phyloP scores from a whole-genome alignment of 2,113 vertebrate genomes.

The Daphoenositta chrysoptera region DNA sequence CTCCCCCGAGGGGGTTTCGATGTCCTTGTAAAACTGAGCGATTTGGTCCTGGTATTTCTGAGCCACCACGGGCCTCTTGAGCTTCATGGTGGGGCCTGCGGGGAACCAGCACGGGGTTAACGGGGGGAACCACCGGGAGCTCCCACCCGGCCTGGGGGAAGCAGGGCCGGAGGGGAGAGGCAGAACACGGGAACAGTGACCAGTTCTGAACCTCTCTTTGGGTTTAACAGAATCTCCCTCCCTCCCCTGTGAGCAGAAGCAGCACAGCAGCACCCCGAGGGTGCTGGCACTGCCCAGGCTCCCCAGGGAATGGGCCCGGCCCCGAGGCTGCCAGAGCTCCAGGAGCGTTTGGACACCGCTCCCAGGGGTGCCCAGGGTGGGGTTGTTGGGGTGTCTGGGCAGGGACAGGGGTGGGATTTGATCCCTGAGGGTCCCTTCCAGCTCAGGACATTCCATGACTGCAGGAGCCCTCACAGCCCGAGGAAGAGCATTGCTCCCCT shows the following conservation, averaged over 20 bases:
- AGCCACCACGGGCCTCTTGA: slow-evolving; percentile 77
- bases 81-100: slow-evolving; percentile 88
- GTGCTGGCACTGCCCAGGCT: not conserved
- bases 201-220: not conserved
- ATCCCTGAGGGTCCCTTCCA: not conserved
- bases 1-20: not conserved
- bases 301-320: not conserved
- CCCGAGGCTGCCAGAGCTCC: not conserved
- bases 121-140: rapidly evolving
- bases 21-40: slow-evolving; percentile 78
- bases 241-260: no score
- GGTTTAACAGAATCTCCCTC: not conserved
- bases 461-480: rapidly evolving
- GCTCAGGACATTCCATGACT: not conserved
- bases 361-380: not conserved
- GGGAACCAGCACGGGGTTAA: rapidly evolving
- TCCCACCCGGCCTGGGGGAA: rapidly evolving
- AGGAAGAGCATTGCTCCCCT: rapidly evolving
- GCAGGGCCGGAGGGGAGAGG: not conserved
- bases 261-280: not conserved
- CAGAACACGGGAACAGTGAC: not conserved
- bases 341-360: not conserved
- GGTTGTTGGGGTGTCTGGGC: not conserved
- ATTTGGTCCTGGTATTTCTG: slow-evolving; percentile 85
- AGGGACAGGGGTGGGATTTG: rapidly evolving